Evolutionary conservation across 1,140 invertebrate species (phyloP), one percentile per base, ranked within the genome.

Genomic region (Sycobia sp.): DNA sequence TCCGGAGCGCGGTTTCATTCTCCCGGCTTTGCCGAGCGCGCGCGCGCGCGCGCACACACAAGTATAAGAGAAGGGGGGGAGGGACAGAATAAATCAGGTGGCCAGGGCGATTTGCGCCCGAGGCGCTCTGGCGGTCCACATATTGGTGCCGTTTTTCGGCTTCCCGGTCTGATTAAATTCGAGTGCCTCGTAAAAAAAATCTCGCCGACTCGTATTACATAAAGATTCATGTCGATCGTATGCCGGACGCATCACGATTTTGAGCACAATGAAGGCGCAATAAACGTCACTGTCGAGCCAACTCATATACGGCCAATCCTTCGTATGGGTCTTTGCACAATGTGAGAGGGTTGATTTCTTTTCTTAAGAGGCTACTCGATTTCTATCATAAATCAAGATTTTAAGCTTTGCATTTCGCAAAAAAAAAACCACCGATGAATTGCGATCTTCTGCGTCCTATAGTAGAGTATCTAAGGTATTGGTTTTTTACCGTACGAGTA

Each of bases 121-220:
- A 54, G 65, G 62, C 43, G 32, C 41, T 11, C 10, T 9, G 16
- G 18, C 36, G 57, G 36, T 39, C 57, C 46, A 59, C 46, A 59
- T 58, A 59, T 36, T 27, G 23, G n/a, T 43, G 54, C n/a, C 25
- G 51, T 65, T 66, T 71, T 71, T 70, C 50, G 66, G 64, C 59
- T 20, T 55, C 62, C 57, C 54, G 57, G 34, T 46, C 57, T 50
- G 46, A 59, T 59, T 59, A 59, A 50, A 49, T n/a, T 49, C 44
- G 55, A 46, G 32, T 44, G 32, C 18, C 0, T 13, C 18, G 36
- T 49, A 49, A 49, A 46, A 47, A 47, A n/a, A n/a, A n/a, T n/a
- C 34, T 32, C 39, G 44, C 56, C 23, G 46, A 8, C 46, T 59
- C 57, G 36, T 50, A 50, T 59, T 59, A 50, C 57, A 59, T 59